Evolutionary conservation across 2,113 vertebrate species (phyloP).

Genomic region (Plestiodon gilberti): DNA sequence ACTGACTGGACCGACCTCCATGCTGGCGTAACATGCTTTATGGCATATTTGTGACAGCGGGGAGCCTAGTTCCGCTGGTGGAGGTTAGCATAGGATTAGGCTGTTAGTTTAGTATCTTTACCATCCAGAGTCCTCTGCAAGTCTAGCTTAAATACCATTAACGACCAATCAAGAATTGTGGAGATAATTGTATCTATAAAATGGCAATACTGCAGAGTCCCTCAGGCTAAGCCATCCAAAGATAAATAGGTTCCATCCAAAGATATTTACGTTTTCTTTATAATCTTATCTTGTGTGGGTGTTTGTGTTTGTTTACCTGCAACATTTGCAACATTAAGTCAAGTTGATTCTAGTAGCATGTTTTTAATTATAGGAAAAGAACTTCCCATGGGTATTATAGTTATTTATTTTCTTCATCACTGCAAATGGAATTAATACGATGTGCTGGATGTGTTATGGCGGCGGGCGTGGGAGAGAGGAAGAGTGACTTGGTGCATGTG

Average conservation of each 20-base stretch:
- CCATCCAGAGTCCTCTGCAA: neutral
- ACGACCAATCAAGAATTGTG: neutral
- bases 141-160: neutral
- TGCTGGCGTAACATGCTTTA: no score
- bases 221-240: rapidly evolving
- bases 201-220: neutral
- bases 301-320: rapidly evolving
- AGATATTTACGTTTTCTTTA: neutral
- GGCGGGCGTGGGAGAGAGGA: neutral
- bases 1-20: no score
- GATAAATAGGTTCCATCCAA: no score
- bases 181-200: rapidly evolving
- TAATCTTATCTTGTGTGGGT: neutral
- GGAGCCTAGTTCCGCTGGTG: no score
- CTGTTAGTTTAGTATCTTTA: neutral
- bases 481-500: neutral
- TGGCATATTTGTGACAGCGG: no score
- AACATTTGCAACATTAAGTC: neutral
- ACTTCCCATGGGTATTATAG: neutral
- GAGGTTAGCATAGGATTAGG: no score
- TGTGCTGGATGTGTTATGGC: rapidly evolving
- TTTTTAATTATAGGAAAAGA: slow-evolving; percentile 24
- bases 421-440: neutral
- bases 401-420: neutral
- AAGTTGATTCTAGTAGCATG: rapidly evolving